phyloP scores from a whole-genome alignment of 2,797 vertebrate genomes.

The Urophycis tenuis region DNA sequence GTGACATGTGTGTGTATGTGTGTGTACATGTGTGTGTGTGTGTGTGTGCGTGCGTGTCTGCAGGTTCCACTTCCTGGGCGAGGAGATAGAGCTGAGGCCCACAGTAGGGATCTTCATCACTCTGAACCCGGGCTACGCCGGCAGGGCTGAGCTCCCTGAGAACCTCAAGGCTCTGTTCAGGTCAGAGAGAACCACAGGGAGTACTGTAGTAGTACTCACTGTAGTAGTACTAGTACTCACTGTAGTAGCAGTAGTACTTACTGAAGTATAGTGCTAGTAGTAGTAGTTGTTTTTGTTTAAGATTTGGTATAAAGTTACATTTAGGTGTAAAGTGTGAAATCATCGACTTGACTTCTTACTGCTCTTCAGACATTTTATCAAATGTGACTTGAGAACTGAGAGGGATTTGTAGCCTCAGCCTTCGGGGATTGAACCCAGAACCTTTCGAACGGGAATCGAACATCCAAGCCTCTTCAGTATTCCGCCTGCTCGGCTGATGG shows the following conservation, averaged over 20 bases:
- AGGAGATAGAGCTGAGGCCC: conserved; percentile 84
- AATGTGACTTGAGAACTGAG: no score
- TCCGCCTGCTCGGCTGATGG: background rate
- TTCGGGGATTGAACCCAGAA: background rate
- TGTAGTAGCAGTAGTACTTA: background rate
- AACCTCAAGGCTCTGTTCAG: conserved; percentile 97
- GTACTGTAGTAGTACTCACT: background rate
- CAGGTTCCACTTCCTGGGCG: conserved; percentile 89
- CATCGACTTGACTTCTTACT: background rate
- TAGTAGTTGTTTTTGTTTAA: background rate
- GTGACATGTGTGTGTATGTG: background rate
- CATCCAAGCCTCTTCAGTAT: background rate
- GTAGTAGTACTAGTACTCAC: background rate
- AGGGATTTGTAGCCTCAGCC: background rate
- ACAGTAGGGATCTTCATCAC: conserved; percentile 98
- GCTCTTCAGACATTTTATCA: background rate
- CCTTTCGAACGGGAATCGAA: background rate
- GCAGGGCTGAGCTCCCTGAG: conserved; percentile 91
- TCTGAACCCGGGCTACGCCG: conserved; percentile 96
- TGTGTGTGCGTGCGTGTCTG: background rate
- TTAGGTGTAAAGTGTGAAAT: background rate
- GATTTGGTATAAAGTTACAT: background rate
- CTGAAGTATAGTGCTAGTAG: background rate
- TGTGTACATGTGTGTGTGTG: background rate
- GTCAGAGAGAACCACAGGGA: conserved; percentile 47